Conservation (phyloP, 2,797 vertebrate genomes). For the Gymnoscopelus microlampas region DNA sequence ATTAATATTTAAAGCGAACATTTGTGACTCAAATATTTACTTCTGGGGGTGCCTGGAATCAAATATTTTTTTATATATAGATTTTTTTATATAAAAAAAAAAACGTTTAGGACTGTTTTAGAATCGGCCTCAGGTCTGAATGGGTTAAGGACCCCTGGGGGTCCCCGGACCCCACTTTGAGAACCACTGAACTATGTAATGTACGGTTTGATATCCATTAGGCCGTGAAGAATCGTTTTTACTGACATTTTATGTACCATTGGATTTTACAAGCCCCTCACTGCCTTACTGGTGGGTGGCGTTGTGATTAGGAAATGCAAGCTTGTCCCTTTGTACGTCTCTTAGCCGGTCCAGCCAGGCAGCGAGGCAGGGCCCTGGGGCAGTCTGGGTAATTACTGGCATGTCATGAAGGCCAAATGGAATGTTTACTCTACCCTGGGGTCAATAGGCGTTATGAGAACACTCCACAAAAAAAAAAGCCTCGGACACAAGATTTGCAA, state of each 20-base stretch:
- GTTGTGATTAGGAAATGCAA: conserved; percentile 57
- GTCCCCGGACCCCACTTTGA: too few species aligned
- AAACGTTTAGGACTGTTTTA: too few species aligned
- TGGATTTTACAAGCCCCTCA: conserved; percentile 51
- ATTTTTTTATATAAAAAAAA: too few species aligned
- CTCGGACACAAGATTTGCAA: conserved; percentile 67
- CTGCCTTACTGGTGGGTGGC: conserved; percentile 50
- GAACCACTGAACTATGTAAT: too few species aligned
- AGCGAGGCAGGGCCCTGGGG: conserved; percentile 67
- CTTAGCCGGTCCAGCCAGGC: conserved; percentile 61
- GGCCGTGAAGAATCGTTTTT: conserved; percentile 36
- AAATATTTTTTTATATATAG: too few species aligned
- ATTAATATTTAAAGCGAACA: too few species aligned
- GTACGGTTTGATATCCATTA: conserved; percentile 44
- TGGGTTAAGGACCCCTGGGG: too few species aligned
- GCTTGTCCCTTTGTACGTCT: conserved; percentile 65
- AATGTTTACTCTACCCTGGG: conserved; percentile 82
- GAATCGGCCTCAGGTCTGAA: too few species aligned
- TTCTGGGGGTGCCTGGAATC: too few species aligned
- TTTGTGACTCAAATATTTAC: too few species aligned
- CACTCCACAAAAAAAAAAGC: conserved; percentile 68
- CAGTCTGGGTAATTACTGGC: conserved; percentile 80
- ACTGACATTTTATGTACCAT: conserved; percentile 41
- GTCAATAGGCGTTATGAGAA: conserved; percentile 71
- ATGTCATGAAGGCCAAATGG: conserved; percentile 82